These are phyloP conservation scores for Agraylea sexmaculata DNA, from an alignment of 1,140 invertebrate genomes.

Conservation along the genomic window DNA sequence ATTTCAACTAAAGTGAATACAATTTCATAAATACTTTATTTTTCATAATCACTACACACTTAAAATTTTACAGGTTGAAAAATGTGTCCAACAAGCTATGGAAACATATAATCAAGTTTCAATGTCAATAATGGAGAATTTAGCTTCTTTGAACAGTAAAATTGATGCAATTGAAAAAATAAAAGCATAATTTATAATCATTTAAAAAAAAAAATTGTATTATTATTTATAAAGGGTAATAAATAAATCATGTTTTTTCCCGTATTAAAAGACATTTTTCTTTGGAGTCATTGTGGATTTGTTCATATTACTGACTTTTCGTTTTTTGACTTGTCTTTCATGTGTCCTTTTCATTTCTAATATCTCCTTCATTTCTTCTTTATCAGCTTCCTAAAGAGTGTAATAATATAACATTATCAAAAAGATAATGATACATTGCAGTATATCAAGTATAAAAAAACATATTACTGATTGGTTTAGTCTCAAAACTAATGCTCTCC, in stretches of 20 bases:
- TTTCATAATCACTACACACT: no score
- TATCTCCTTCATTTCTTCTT: conserved; percentile 88
- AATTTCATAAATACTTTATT: no score
- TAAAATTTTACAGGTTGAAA: conserved; percentile 14
- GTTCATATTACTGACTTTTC: conserved; percentile 29
- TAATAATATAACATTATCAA: conserved; percentile 13
- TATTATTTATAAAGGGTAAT: background rate
- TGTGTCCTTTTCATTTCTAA: conserved; percentile 82
- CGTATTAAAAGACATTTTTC: conserved; percentile 15
- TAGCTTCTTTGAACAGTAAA: conserved; percentile 18
- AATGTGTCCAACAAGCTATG: conserved; percentile 19
- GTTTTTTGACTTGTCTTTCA: conserved; percentile 57
- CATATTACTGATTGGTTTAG: conserved; percentile 64
- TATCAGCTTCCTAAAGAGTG: conserved; percentile 67
- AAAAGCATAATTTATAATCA: background rate
- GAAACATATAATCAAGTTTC: conserved; percentile 20
- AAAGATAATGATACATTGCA: background rate
- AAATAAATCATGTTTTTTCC: background rate
- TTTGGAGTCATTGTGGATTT: conserved; percentile 11
- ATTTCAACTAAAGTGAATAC: background rate
- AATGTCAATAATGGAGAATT: conserved; percentile 19
- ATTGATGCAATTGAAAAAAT: conserved; percentile 18
- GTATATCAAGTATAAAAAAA: background rate
- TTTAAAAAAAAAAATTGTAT: conserved; percentile 1
- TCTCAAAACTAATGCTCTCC: conserved; percentile 74